phyloP scores from a whole-genome alignment of 53 echinoderm and acorn worm species.

The Patiria pectinifera region DNA sequence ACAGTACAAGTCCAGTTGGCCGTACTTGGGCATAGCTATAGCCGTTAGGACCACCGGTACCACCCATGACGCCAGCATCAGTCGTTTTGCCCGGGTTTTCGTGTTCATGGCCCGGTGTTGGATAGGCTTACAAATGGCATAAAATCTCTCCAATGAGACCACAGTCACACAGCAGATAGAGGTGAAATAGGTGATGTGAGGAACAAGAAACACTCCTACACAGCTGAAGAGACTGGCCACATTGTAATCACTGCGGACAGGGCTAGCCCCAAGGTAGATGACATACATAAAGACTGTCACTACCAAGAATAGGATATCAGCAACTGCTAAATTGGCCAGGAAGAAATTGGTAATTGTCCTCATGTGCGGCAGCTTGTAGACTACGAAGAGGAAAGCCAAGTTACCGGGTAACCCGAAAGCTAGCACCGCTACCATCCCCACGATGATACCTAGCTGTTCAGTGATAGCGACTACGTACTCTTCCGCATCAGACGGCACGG shows the following conservation, averaged over 20 bases:
- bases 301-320: conserved; percentile 30
- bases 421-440: conserved; percentile 32
- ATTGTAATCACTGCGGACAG: conserved; percentile 40
- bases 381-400: conserved; percentile 37
- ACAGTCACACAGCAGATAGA: conserved; percentile 39
- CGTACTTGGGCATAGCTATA: conserved; percentile 32
- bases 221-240: conserved; percentile 47
- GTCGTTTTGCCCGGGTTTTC: conserved; percentile 22
- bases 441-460: conserved; percentile 42
- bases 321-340: conserved; percentile 30
- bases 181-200: conserved; percentile 36
- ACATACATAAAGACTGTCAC: conserved; percentile 49
- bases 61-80: conserved; percentile 20
- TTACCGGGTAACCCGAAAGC: conserved; percentile 37
- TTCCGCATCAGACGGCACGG: not conserved
- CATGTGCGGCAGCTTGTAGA: conserved; percentile 44
- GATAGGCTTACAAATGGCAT: conserved; percentile 55
- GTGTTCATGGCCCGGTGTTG: conserved; percentile 46
- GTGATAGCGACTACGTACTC: conserved; percentile 28
- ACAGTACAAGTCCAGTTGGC: conserved; percentile 13
- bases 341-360: conserved; percentile 42
- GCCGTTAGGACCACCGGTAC: conserved; percentile 33
- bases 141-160: conserved; percentile 54
- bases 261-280: conserved; percentile 36
- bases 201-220: conserved; percentile 35